Conservation (phyloP, 2,797 vertebrate genomes). For the Acanthis flammea region DNA sequence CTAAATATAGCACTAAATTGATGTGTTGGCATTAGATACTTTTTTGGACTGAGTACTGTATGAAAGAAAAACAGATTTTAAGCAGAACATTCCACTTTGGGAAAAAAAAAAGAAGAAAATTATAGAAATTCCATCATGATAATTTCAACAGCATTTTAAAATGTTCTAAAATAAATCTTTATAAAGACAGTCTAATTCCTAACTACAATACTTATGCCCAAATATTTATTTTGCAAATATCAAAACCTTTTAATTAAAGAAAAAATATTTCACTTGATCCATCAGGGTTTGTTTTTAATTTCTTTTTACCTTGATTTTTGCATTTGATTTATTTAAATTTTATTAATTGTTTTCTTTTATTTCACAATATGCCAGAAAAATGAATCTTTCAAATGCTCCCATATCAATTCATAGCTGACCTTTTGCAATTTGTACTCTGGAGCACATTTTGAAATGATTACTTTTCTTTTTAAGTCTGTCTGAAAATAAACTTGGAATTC, state of each 20-base stretch:
- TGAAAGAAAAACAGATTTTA: not conserved
- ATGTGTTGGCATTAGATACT: not conserved
- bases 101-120: rapidly evolving
- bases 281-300: not conserved
- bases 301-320: not conserved
- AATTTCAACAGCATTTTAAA: not conserved
- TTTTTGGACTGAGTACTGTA: not conserved
- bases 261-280: not conserved
- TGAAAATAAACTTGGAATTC: not conserved
- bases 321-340: not conserved
- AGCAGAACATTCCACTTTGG: not conserved
- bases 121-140: not conserved
- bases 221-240: not conserved
- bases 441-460: not conserved
- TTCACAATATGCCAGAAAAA: not conserved
- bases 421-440: not conserved
- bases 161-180: not conserved
- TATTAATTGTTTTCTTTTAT: not conserved
- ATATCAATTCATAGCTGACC: not conserved
- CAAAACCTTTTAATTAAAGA: not conserved
- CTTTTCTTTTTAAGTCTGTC: not conserved
- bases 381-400: not conserved
- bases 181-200: not conserved
- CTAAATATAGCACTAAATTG: not conserved
- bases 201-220: not conserved